Evolutionary conservation across 2,113 vertebrate species (phyloP).

Genomic region (Fulica atra): DNA sequence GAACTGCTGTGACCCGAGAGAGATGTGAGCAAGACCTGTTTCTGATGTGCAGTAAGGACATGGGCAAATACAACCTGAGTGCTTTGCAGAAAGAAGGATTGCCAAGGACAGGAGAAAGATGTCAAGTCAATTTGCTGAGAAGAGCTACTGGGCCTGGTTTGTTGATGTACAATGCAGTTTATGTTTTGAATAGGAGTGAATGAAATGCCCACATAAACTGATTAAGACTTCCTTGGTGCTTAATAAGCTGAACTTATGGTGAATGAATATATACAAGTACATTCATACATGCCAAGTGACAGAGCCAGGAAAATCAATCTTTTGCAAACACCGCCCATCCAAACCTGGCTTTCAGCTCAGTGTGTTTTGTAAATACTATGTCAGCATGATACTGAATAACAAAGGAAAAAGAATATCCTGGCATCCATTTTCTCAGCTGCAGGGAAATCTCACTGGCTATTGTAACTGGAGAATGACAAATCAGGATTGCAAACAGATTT

Average conservation of each 20-base stretch:
- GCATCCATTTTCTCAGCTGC: slow-evolving; percentile 32
- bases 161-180: background rate
- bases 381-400: background rate
- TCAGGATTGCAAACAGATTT: slow-evolving; percentile 59
- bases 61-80: background rate
- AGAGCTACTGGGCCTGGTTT: background rate
- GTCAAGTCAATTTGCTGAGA: background rate
- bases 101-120: background rate
- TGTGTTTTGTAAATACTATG: slow-evolving; percentile 20
- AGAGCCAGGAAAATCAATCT: slow-evolving; percentile 32
- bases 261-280: background rate
- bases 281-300: background rate
- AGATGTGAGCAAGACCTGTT: background rate
- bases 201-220: background rate
- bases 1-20: background rate
- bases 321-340: background rate
- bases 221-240: background rate
- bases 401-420: background rate
- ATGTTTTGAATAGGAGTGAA: background rate
- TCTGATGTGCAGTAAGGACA: background rate
- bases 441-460: background rate
- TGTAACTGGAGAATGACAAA: background rate
- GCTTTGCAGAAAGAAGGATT: background rate
- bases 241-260: background rate
- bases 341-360: background rate